Evolutionary conservation across 2,797 vertebrate species (phyloP).

Genomic region (Pelodytes ibericus): DNA sequence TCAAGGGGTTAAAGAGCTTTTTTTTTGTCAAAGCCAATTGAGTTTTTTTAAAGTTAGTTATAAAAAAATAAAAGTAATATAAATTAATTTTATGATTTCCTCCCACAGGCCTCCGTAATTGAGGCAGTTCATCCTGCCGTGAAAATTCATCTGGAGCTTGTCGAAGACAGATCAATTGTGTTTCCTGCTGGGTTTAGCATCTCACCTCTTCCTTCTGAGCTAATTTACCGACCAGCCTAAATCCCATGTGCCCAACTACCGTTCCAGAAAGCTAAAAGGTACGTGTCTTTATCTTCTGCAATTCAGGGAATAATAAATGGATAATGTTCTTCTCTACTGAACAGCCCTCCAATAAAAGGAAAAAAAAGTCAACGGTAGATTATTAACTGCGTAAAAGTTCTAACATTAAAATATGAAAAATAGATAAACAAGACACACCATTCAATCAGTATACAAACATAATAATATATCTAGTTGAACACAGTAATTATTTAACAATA

Average conservation of each 20-base stretch:
- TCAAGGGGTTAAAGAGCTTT: not conserved
- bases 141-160: slow-evolving; percentile 27
- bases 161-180: slow-evolving; percentile 36
- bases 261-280: slow-evolving; percentile 42
- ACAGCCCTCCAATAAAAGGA: not conserved
- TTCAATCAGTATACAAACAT: too few relatives aligned
- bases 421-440: too few relatives aligned
- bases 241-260: slow-evolving; percentile 33
- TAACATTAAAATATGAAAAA: too few relatives aligned
- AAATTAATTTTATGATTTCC: slow-evolving; percentile 31
- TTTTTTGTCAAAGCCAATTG: slow-evolving; percentile 20
- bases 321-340: not conserved
- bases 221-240: slow-evolving; percentile 25
- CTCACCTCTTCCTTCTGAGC: slow-evolving; percentile 24
- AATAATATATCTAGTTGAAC: too few relatives aligned
- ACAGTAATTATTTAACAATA: too few relatives aligned
- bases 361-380: too few relatives aligned
- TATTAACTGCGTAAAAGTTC: too few relatives aligned
- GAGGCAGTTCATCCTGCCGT: slow-evolving; percentile 24
- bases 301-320: slow-evolving; percentile 9
- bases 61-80: not conserved
- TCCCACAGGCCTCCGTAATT: slow-evolving; percentile 40
- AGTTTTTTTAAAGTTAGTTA: not conserved
- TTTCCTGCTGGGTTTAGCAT: slow-evolving; percentile 28
- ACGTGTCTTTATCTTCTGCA: not conserved